Percentiles rank a stretch among this genome's conserved stretches.
phyloP scores from a whole-genome alignment of 2,797 vertebrate species.

The Brachyalestes nurse region DNA sequence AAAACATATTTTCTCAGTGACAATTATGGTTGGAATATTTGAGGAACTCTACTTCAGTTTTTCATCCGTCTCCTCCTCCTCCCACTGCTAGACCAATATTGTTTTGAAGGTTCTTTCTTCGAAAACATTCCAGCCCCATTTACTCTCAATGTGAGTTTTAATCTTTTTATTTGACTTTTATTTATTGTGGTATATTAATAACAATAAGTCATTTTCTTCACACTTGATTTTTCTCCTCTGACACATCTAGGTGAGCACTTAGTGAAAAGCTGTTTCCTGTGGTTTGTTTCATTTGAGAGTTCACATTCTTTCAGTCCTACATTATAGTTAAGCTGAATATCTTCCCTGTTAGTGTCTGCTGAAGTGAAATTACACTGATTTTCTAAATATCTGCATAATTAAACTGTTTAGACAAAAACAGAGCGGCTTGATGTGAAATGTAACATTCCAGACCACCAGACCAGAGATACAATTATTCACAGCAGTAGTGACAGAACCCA shows the following conservation, averaged over 20 bases:
- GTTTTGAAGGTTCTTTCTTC: background rate
- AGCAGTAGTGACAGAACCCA: background rate
- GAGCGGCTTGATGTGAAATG: background rate
- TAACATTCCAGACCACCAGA: background rate
- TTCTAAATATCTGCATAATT: background rate
- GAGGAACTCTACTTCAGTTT: background rate
- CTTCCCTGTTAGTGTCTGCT: background rate
- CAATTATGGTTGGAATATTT: background rate
- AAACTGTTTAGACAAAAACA: background rate
- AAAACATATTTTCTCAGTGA: constrained; percentile 5
- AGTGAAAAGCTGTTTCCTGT: background rate
- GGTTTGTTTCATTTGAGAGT: background rate
- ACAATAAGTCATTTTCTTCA: background rate
- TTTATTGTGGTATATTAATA: background rate
- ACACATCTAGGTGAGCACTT: background rate
- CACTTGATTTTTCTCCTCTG: background rate
- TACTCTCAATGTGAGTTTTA: background rate
- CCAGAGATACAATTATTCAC: background rate
- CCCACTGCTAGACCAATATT: background rate
- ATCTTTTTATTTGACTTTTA: background rate
- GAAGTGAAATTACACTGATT: background rate
- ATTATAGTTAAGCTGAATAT: background rate
- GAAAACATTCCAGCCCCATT: background rate
- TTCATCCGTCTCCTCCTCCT: background rate
- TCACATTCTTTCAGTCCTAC: background rate